A percentile compares a stretch with the other conserved stretches of the same genome.
These are phyloP conservation scores for Acrossocheilus wenchowensis DNA, from an alignment of 2,797 vertebrate genomes.

Conservation along the genomic window DNA sequence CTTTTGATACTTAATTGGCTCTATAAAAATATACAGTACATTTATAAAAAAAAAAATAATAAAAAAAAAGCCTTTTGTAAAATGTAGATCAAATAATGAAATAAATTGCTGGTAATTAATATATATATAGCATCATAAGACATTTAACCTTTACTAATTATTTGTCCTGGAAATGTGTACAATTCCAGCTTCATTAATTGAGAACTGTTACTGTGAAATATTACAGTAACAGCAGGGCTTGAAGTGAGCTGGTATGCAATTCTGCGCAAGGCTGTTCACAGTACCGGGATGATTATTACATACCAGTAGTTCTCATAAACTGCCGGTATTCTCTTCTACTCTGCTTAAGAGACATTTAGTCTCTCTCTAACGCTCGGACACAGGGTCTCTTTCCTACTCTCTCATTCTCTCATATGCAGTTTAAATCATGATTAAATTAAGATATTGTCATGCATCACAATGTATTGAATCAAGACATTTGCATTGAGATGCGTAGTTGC, in stretches of 20 bases:
- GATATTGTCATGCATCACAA: neutral
- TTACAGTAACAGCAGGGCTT: neutral
- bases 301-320: neutral
- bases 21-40: neutral
- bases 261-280: neutral
- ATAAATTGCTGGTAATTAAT: neutral
- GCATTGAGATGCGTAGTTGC: neutral
- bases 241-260: neutral
- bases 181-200: neutral
- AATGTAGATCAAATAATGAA: neutral
- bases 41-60: neutral
- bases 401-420: neutral
- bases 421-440: neutral
- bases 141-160: neutral
- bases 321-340: neutral
- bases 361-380: neutral
- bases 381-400: neutral
- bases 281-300: neutral
- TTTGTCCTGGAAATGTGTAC: neutral
- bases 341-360: neutral
- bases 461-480: neutral
- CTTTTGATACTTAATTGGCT: neutral
- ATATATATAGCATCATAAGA: neutral
- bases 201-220: neutral
- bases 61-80: neutral